A percentile compares a stretch with the other conserved stretches of the same genome.
phyloP scores from a whole-genome alignment of 2,888 invertebrate genomes.

The Smittia sp. region DNA sequence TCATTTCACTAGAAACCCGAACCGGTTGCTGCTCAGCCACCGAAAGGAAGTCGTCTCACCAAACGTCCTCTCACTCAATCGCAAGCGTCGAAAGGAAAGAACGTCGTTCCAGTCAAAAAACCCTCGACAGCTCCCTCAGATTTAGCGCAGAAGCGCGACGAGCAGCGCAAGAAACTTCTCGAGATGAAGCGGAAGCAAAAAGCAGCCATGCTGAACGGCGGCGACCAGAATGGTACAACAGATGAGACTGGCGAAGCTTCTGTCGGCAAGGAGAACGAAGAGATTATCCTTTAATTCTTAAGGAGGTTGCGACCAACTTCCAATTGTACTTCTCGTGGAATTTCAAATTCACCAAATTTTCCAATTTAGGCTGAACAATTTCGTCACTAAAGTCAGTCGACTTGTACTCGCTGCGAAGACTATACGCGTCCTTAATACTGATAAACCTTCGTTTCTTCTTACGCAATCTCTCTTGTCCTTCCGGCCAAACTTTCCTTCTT shows the following conservation, averaged over 20 bases:
- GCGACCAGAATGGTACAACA: neutral
- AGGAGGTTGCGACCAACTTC: neutral
- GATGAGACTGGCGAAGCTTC: neutral
- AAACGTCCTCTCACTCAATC: conserved; percentile 45
- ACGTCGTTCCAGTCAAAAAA: conserved; percentile 44
- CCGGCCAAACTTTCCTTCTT: neutral
- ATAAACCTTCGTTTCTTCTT: neutral
- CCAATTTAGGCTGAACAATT: neutral
- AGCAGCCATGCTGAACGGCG: conserved; percentile 45
- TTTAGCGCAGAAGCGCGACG: conserved; percentile 62
- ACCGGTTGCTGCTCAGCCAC: conserved; percentile 43
- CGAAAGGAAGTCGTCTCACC: conserved; percentile 44
- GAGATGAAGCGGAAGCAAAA: conserved; percentile 57
- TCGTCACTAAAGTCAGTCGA: too few species aligned
- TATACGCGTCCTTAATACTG: neutral
- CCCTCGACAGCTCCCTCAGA: conserved; percentile 44
- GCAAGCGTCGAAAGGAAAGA: conserved; percentile 41
- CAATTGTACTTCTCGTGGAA: neutral
- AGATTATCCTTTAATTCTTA: conserved; percentile 19
- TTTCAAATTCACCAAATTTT: neutral
- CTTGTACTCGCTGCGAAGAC: neutral
- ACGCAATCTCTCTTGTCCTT: neutral
- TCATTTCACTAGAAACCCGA: conserved; percentile 45
- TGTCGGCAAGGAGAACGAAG: neutral
- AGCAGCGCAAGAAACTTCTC: conserved; percentile 74